Conservation (phyloP, 2,797 vertebrate genomes). For the Scomberomorus guttatus region DNA sequence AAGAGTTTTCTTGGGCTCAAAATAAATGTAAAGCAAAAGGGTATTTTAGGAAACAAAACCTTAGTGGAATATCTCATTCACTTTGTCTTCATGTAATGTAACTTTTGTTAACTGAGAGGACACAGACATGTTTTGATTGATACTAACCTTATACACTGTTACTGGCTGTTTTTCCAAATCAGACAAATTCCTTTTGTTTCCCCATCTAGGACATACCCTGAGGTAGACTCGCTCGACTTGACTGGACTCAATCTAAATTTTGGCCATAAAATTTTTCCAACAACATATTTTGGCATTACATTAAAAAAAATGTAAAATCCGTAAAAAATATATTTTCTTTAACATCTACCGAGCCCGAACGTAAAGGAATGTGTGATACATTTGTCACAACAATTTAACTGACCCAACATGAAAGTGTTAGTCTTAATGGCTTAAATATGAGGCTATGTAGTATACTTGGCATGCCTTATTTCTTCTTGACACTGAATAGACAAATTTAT, state of each 20-base stretch:
- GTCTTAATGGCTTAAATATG: neutral
- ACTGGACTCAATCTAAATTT: slow-evolving; percentile 81
- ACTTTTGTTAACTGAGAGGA: slow-evolving; percentile 1
- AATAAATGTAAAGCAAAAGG: neutral
- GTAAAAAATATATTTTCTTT: slow-evolving; percentile 23
- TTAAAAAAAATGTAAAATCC: slow-evolving; percentile 39
- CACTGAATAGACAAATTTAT: neutral
- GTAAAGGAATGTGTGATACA: slow-evolving; percentile 53
- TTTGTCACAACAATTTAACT: neutral
- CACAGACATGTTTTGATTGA: slow-evolving; percentile 70
- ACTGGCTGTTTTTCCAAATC: slow-evolving; percentile 59
- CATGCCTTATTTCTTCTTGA: neutral
- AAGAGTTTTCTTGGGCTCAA: neutral
- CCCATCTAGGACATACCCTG: slow-evolving; percentile 22
- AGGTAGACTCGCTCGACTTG: slow-evolving; percentile 19
- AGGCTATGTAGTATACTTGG: neutral
- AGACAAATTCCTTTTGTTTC: slow-evolving; percentile 11
- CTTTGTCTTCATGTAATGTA: neutral
- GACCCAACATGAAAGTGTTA: neutral
- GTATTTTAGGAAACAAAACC: neutral
- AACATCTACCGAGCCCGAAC: slow-evolving; percentile 12
- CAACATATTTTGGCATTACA: slow-evolving; percentile 69
- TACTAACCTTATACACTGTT: slow-evolving; percentile 7
- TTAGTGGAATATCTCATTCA: slow-evolving; percentile 22
- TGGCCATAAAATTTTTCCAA: slow-evolving; percentile 77